A percentile compares a stretch with the other conserved stretches of the same genome.
Conservation (phyloP, 1,140 invertebrate species). For the Euura lappo region DNA sequence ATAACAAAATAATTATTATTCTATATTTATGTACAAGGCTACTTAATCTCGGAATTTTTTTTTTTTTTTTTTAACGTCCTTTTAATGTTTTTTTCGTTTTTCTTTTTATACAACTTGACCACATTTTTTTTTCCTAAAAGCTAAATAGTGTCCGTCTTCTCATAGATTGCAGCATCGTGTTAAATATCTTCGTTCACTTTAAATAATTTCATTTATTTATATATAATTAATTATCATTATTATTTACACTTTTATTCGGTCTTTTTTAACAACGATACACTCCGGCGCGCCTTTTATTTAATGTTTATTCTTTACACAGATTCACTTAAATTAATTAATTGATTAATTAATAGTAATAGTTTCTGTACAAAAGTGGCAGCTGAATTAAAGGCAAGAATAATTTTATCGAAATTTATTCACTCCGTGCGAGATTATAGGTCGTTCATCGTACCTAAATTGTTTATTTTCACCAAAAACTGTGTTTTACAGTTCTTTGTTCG, state of each 20-base stretch:
- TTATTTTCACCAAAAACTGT: no score
- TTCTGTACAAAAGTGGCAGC: not conserved
- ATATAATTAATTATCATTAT: not conserved
- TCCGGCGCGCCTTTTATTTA: no score
- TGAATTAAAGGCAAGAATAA: not conserved
- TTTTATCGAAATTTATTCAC: no score
- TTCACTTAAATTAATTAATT: no score
- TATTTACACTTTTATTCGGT: no score
- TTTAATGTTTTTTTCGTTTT: slow-evolving; percentile 1
- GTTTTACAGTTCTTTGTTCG: no score
- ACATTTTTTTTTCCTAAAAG: not conserved
- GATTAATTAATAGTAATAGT: no score
- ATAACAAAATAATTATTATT: slow-evolving; percentile 20
- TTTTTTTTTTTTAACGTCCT: not conserved
- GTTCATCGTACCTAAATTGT: no score
- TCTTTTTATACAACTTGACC: not conserved
- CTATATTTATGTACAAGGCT: slow-evolving; percentile 42
- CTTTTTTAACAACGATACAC: no score
- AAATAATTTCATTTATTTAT: slow-evolving; percentile 6
- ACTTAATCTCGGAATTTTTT: slow-evolving; percentile 36
- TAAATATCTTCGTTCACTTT: not conserved
- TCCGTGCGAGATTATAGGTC: no score
- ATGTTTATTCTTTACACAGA: no score
- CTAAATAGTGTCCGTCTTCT: slow-evolving; percentile 1
- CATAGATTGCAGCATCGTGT: not conserved